Evolutionary conservation across 2,888 invertebrate species (phyloP).

Genomic region (Calliopum simillimum): DNA sequence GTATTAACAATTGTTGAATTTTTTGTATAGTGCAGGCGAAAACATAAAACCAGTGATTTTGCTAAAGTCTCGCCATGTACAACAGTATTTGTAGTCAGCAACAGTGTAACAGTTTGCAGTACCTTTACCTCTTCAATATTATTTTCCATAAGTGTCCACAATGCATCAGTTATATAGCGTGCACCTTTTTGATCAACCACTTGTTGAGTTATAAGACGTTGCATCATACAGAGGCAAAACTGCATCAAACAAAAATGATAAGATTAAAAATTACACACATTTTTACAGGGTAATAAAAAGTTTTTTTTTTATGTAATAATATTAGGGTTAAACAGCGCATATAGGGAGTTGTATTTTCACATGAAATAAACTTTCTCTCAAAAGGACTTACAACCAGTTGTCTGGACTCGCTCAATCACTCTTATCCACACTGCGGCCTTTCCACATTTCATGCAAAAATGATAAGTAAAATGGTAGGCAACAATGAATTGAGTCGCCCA

Average conservation of each 20-base stretch:
- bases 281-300: too few relatives aligned
- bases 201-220: slow-evolving; percentile 91
- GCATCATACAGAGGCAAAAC: slow-evolving; percentile 93
- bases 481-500: too few relatives aligned
- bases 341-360: too few relatives aligned
- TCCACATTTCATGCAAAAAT: too few relatives aligned
- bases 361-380: too few relatives aligned
- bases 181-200: slow-evolving; percentile 93
- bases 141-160: slow-evolving; percentile 95
- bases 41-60: slow-evolving; percentile 92
- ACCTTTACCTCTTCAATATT: slow-evolving; percentile 96
- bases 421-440: too few relatives aligned
- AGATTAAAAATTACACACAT: slow-evolving; percentile 9
- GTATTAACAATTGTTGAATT: slow-evolving; percentile 96
- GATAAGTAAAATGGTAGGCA: too few relatives aligned
- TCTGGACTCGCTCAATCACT: too few relatives aligned
- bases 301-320: too few relatives aligned
- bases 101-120: slow-evolving; percentile 92
- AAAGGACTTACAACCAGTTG: too few relatives aligned
- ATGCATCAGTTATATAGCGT: slow-evolving; percentile 89
- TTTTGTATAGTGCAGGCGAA: slow-evolving; percentile 94
- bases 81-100: slow-evolving; percentile 94
- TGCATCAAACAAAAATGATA: slow-evolving; percentile 64
- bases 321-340: too few relatives aligned
- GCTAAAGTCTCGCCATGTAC: slow-evolving; percentile 95